phyloP scores from a whole-genome alignment of 2,113 vertebrate species.

The human region GRCh38 chr18:25680001-25680500 shows the following conservation, averaged over 20 bases:
- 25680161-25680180: background rate
- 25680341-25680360: background rate
- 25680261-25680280: background rate
- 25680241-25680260: background rate
- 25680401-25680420: background rate
- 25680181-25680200: background rate
- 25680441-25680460: background rate
- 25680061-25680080: background rate
- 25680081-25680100: background rate
- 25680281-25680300: background rate
- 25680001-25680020: background rate
- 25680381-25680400: background rate
- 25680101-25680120: background rate
- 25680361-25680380: background rate
- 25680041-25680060: background rate
- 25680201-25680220: background rate
- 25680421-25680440: background rate
- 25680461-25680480: background rate
- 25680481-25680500: background rate
- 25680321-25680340: background rate
- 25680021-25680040: background rate
- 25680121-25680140: background rate
- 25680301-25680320: background rate
- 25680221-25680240: background rate
- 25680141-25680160: background rate